phyloP scores from a whole-genome alignment of 2,113 vertebrate genomes.

The Cochlearius cochlearius region DNA sequence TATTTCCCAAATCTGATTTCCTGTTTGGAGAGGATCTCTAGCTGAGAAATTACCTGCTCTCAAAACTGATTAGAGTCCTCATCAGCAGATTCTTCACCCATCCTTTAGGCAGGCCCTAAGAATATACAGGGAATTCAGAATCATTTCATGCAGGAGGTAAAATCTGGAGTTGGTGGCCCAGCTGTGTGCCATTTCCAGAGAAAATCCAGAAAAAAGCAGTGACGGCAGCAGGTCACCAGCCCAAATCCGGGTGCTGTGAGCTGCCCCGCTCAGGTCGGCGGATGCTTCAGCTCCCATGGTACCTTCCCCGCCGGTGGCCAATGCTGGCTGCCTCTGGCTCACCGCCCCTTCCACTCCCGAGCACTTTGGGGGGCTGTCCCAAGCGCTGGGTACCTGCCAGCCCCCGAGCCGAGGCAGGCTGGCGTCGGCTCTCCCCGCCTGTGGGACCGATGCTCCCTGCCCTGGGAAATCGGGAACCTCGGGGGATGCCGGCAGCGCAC shows the following conservation, averaged over 20 bases:
- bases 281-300: neutral
- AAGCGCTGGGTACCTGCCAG: neutral
- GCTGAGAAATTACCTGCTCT: slow-evolving; percentile 67
- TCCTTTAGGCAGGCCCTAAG: neutral
- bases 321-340: neutral
- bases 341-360: neutral
- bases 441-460: neutral
- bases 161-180: neutral
- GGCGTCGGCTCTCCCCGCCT: neutral
- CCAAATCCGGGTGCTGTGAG: neutral
- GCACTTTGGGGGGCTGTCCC: neutral
- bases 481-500: accelerated
- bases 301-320: neutral
- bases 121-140: neutral
- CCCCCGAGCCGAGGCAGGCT: neutral
- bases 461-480: neutral
- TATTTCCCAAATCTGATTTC: slow-evolving; percentile 48
- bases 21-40: slow-evolving; percentile 57
- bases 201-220: neutral
- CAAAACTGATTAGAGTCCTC: slow-evolving; percentile 60
- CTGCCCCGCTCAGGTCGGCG: neutral
- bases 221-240: neutral
- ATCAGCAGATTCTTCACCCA: slow-evolving; percentile 47
- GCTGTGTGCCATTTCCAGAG: neutral
- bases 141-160: neutral